Evolutionary conservation across 2,113 vertebrate genomes (phyloP).

Genomic region (Atlantisia rogersi): DNA sequence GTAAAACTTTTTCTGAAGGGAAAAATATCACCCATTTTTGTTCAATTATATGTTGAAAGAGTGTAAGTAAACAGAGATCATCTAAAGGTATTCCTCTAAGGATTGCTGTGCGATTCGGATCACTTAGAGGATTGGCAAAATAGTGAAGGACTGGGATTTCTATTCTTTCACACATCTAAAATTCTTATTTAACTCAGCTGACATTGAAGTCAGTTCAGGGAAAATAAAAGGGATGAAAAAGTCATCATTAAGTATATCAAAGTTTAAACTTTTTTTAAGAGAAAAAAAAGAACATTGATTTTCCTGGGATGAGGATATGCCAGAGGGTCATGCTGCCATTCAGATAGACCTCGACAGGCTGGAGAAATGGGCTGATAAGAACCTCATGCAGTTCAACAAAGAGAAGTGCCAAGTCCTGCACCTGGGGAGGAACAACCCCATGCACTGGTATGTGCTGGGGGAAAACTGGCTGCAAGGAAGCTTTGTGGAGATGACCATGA

Average conservation of each 20-base stretch:
- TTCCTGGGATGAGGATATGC: neutral
- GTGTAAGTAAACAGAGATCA: conserved; percentile 30
- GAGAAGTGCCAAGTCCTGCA: neutral
- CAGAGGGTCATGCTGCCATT: neutral
- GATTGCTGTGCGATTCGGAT: neutral
- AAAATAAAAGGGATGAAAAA: conserved; percentile 34
- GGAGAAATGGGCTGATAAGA: neutral
- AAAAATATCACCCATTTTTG: conserved; percentile 5
- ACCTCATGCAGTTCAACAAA: neutral
- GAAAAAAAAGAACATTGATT: neutral
- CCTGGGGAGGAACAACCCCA: neutral
- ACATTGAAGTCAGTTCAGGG: conserved; percentile 5
- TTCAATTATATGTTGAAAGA: conserved; percentile 30
- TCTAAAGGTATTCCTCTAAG: conserved; percentile 37
- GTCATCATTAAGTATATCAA: neutral
- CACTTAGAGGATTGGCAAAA: neutral
- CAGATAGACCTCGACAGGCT: neutral
- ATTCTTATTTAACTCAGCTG: conserved; percentile 30
- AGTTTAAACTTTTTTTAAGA: neutral
- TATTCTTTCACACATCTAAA: conserved; percentile 2
- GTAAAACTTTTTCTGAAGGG: conserved; percentile 1
- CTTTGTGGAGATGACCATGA: neutral
- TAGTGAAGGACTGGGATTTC: neutral
- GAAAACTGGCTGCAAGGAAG: neutral
- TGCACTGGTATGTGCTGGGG: neutral